Conservation (phyloP, 2,888 invertebrate species). For the Diabrotica balteata region DNA sequence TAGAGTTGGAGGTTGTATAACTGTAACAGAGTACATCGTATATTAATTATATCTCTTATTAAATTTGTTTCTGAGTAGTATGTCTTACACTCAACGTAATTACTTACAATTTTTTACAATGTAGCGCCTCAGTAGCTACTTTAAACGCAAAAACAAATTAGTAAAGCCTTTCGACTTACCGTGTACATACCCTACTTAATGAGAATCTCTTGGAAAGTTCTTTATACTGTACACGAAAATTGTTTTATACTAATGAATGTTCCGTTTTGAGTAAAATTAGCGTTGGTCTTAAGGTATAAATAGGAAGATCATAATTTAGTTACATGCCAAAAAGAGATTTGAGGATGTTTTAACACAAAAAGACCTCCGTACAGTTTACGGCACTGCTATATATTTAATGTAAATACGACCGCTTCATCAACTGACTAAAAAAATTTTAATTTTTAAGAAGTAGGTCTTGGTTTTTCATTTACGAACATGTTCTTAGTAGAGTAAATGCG, state of each 20-base stretch:
- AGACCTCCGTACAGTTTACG: neutral
- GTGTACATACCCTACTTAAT: slow-evolving; percentile 7
- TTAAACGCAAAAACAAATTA: slow-evolving; percentile 35
- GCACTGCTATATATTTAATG: too few relatives aligned
- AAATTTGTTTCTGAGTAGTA: too few relatives aligned
- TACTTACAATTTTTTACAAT: too few relatives aligned
- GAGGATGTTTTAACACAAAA: neutral
- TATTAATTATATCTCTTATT: too few relatives aligned
- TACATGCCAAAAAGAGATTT: neutral
- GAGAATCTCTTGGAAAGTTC: slow-evolving; percentile 5
- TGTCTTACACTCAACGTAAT: too few relatives aligned
- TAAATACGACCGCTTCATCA: too few relatives aligned
- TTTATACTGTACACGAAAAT: slow-evolving; percentile 5
- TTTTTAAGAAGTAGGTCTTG: too few relatives aligned
- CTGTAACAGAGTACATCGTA: too few relatives aligned
- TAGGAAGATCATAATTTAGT: neutral
- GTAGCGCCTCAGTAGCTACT: slow-evolving; percentile 20
- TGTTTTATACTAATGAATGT: slow-evolving; percentile 6
- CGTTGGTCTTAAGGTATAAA: neutral
- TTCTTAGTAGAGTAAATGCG: too few relatives aligned
- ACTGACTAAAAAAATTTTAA: too few relatives aligned
- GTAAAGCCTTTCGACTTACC: slow-evolving; percentile 24
- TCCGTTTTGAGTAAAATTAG: neutral
- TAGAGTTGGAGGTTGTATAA: too few relatives aligned
- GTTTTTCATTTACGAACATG: too few relatives aligned